Conservation (phyloP, 2,113 vertebrate genomes). For the Callaeas wilsoni region DNA sequence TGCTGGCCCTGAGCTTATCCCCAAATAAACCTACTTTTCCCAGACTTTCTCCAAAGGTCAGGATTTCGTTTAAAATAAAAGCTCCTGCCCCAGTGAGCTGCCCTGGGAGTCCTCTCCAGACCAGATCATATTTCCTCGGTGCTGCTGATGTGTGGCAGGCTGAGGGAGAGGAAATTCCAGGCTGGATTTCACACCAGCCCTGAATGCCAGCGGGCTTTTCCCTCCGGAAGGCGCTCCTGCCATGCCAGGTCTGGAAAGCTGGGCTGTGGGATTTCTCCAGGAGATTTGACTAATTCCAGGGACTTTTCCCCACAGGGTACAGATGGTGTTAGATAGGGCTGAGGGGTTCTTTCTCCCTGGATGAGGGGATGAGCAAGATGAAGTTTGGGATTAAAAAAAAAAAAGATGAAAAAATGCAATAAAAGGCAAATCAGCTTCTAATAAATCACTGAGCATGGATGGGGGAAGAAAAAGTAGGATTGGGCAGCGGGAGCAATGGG, state of each 20-base stretch:
- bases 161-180: not conserved
- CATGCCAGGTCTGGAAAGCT: not conserved
- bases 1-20: not conserved
- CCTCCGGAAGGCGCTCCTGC: not conserved
- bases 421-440: not conserved
- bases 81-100: fast-evolving
- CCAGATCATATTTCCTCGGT: not conserved
- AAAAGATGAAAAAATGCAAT: not conserved
- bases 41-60: not conserved
- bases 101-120: not conserved
- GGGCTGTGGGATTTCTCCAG: not conserved
- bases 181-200: not conserved
- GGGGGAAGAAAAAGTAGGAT: not conserved
- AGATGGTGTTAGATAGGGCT: no score
- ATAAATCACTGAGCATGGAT: not conserved
- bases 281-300: not conserved
- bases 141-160: not conserved
- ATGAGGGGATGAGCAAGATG: not conserved
- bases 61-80: not conserved
- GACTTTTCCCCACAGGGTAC: not conserved
- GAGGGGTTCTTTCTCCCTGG: not conserved
- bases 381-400: not conserved
- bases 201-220: not conserved
- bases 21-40: not conserved
- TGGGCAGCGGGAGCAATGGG: not conserved